Evolutionary conservation across 2,113 vertebrate genomes (phyloP), one percentile per base, ranked within the genome.

Genomic region (Bufo gargarizans): DNA sequence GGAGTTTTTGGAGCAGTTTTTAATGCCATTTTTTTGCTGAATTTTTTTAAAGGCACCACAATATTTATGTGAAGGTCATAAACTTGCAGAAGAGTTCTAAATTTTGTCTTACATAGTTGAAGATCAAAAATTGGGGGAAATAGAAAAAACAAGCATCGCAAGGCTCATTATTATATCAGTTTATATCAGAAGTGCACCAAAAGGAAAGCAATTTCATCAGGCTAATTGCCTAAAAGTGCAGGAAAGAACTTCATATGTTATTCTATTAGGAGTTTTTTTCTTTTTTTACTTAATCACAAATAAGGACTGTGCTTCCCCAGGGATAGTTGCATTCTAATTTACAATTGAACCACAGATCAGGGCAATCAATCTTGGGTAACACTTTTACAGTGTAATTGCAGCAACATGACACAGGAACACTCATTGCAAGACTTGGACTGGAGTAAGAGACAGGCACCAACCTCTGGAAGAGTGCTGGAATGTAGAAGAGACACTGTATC

Each of bases 331-430:
- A 96, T 98, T 97, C 96, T 97, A 97, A 99, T 99, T 99, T 98
- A 98, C 97, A 98, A 97, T 96, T 98, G 97, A 99, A 99, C 97
- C 97, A 95, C 95, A 96, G 97, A 99, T 97, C 97, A 97, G 96
- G 97, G 96, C 97, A 97, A 99, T 99, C 98, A 97, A 99, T 99
- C 98, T 98, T 95, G 95, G 94, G 95, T 93, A 96, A 96, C 95
- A 96, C 95, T 96, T 97, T 94, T 94, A 94, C 94, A 95, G 94
- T 97, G 95, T 98, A 98, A 98, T 97, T 97, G 97, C 96, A 95
- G 95, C 95, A 96, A 97, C 96, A 96, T 95, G 95, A 96, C 94
- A 96, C 96, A 95, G 90, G 93, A 92, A 90, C 93, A 94, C 92
- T 94, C 91, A 92, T 93, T 94, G 93, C 90, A 92, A 93, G 94